phyloP scores from a whole-genome alignment of 2,888 invertebrate genomes.

The Leptopilina myrica region DNA sequence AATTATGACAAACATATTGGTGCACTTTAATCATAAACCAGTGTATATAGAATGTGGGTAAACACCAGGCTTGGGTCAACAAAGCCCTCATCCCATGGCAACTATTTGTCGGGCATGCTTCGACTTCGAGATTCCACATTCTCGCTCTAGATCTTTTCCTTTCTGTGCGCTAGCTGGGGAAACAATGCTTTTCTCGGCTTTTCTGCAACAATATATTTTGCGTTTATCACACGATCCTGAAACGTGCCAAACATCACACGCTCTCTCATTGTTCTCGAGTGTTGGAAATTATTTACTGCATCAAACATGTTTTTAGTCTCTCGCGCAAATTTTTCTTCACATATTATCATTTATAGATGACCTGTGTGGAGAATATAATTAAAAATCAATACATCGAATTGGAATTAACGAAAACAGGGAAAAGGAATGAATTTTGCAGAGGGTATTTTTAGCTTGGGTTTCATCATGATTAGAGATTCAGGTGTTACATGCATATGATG shows the following conservation, averaged over 20 bases:
- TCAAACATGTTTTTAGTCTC: not conserved
- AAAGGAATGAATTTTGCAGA: too few species aligned
- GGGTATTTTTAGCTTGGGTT: not conserved
- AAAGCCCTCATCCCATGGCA: conserved; percentile 19
- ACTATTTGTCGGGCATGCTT: conserved; percentile 33
- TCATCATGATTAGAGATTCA: not conserved
- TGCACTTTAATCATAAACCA: conserved; percentile 36
- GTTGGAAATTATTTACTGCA: not conserved
- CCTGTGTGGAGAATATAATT: too few species aligned
- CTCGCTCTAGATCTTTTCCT: conserved; percentile 31
- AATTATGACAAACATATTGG: conserved; percentile 36
- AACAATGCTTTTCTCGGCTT: conserved; percentile 30
- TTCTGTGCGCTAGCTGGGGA: not conserved
- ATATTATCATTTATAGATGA: too few species aligned
- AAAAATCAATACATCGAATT: too few species aligned
- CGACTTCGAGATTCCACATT: conserved; percentile 35
- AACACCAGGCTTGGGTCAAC: conserved; percentile 34
- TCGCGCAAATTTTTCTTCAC: too few species aligned
- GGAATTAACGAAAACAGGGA: too few species aligned
- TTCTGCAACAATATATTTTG: conserved; percentile 23
- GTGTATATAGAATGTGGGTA: conserved; percentile 33
- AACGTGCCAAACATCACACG: not conserved
- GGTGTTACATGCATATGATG: conserved; percentile 15
- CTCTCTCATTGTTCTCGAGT: not conserved
- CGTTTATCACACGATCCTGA: not conserved